These are phyloP conservation scores for Agrotis exclamationis DNA, from an alignment of 2,888 invertebrate species.

Conservation along the genomic window DNA sequence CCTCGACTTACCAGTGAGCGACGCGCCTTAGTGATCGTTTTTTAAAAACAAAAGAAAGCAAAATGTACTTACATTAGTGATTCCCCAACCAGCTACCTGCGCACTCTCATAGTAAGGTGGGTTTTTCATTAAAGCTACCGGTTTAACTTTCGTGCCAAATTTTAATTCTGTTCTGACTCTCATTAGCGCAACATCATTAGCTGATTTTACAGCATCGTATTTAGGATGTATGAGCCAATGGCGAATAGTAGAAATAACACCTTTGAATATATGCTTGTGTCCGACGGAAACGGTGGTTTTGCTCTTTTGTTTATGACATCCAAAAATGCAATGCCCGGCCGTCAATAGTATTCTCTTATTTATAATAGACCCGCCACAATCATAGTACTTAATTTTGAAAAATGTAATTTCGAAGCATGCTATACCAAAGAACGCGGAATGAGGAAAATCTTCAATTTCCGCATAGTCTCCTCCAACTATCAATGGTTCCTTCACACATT, in stretches of 20 bases:
- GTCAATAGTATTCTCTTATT: constrained; percentile 70
- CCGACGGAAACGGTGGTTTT: constrained; percentile 49
- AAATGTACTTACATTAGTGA: constrained; percentile 26
- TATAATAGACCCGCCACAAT: constrained; percentile 72
- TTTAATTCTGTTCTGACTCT: constrained; percentile 23
- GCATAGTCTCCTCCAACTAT: not conserved
- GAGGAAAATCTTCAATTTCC: constrained; percentile 10
- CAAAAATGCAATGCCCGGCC: constrained; percentile 69
- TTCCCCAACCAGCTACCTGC: constrained; percentile 65
- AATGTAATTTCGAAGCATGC: not conserved
- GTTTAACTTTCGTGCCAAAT: constrained; percentile 42
- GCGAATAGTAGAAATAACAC: not conserved
- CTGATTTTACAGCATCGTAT: accelerated
- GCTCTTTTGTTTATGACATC: constrained; percentile 20
- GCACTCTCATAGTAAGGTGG: constrained; percentile 52
- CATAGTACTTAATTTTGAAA: accelerated
- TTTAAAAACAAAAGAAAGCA: not conserved
- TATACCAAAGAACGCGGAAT: constrained; percentile 3
- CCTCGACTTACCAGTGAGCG: too few species aligned
- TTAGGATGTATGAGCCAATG: constrained; percentile 47
- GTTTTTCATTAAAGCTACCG: constrained; percentile 57
- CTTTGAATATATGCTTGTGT: constrained; percentile 22
- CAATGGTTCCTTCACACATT: constrained; percentile 13
- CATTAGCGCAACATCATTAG: constrained; percentile 63
- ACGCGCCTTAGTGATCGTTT: not conserved